A percentile compares a stretch with the other conserved stretches of the same genome.
phyloP scores from a whole-genome alignment of 2,113 vertebrate species.

The Polypterus senegalus region DNA sequence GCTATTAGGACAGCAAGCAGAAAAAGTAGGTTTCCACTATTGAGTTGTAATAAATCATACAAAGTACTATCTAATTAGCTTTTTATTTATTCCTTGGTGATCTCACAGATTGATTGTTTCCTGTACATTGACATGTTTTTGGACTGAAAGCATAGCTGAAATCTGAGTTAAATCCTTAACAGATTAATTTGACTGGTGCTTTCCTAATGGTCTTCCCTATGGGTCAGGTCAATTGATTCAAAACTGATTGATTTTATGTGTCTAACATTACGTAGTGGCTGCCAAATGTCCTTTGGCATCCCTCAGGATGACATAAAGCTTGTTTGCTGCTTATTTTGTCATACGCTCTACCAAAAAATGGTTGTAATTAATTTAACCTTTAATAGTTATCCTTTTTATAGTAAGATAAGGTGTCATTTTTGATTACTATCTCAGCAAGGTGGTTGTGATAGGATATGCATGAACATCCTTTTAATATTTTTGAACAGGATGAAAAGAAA shows the following conservation, averaged over 20 bases:
- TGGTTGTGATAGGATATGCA: no score
- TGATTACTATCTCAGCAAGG: no score
- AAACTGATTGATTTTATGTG: slow-evolving; percentile 3
- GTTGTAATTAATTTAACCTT: slow-evolving; percentile 19
- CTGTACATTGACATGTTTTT: slow-evolving; percentile 21
- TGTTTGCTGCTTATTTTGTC: slow-evolving; percentile 10
- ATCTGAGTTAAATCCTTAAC: neutral
- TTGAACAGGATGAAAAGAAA: no score
- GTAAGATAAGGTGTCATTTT: slow-evolving; percentile 3
- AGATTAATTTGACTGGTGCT: neutral
- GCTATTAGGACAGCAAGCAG: neutral
- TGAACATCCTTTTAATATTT: no score
- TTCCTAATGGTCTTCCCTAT: slow-evolving; percentile 20
- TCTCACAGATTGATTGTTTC: slow-evolving; percentile 35
- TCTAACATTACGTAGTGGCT: slow-evolving; percentile 9
- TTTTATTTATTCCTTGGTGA: slow-evolving; percentile 41
- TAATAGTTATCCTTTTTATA: slow-evolving; percentile 10
- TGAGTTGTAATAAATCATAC: slow-evolving; percentile 35
- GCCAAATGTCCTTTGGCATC: slow-evolving; percentile 4
- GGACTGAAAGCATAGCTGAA: slow-evolving; percentile 3
- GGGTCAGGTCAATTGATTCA: slow-evolving; percentile 11
- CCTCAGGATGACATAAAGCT: slow-evolving; percentile 10
- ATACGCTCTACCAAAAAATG: slow-evolving; percentile 4
- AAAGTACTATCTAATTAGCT: slow-evolving; percentile 40
- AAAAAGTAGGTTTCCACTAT: slow-evolving; percentile 8